Evolutionary conservation across 1,140 invertebrate genomes (phyloP).

Genomic region (Tribolium madens): DNA sequence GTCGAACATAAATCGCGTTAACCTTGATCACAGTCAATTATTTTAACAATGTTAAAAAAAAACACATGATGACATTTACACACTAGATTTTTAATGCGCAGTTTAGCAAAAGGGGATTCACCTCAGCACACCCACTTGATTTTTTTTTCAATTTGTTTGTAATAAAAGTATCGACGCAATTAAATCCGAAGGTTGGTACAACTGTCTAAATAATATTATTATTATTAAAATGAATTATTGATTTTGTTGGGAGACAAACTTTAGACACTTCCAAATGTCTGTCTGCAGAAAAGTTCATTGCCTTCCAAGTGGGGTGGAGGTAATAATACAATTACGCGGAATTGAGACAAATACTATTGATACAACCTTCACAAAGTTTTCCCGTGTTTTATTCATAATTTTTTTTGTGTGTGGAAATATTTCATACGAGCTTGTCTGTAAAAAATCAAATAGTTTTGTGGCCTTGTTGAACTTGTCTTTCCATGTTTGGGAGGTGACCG

Average conservation of each 20-base stretch:
- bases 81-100: neutral
- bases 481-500: slow-evolving; percentile 29
- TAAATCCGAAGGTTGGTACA: too few relatives aligned
- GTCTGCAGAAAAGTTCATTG: slow-evolving; percentile 17
- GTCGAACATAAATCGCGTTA: slow-evolving; percentile 27
- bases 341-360: too few relatives aligned
- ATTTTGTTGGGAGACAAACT: neutral
- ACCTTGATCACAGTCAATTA: slow-evolving; percentile 18
- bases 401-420: neutral
- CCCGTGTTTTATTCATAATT: neutral
- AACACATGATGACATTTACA: neutral
- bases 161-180: neutral
- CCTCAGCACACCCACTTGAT: slow-evolving; percentile 2
- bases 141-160: neutral
- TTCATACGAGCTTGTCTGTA: slow-evolving; percentile 18
- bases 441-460: slow-evolving; percentile 12
- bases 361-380: neutral
- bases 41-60: slow-evolving; percentile 30
- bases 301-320: slow-evolving; percentile 3
- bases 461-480: slow-evolving; percentile 35
- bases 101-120: slow-evolving; percentile 6
- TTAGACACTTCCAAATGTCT: too few relatives aligned
- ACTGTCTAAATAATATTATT: too few relatives aligned
- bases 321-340: neutral
- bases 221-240: neutral